Base-by-base conservation (phyloP, 1,140 invertebrate genomes). In the Drosophila serrata region DNA sequence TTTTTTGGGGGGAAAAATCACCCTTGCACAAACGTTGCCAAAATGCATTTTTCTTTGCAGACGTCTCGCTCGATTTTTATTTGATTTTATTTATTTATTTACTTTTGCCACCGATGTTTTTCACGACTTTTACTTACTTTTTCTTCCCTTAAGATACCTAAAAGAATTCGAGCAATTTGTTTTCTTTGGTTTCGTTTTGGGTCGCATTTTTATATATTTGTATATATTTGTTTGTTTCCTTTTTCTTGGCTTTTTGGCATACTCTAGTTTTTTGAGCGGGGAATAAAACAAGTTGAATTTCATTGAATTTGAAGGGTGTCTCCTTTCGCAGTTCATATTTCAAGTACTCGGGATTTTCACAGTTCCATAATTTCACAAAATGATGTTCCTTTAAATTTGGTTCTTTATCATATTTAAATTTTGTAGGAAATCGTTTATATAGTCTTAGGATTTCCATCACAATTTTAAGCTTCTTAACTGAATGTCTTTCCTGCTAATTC, bases 51-150 rank as follows among this genome's bases (percentile, higher is more conserved):
- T 37, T 61, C 19, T 24, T 24, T 22, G 35, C 49, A 40, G 53
- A 58, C 60, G 33, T 22, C 56, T 24, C n/a, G 33, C 43, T 22
- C 64, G 53, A 70, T 40, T 72, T 70, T 70, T 69, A 72, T 72
- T 72, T 58, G 64, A 58, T 72, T 72, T 70, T 72, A 57, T 69
- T 57, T 72, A 59, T 72, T 72, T 72, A 59, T 72, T 70, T 73
- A 72, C 35, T 72, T 22, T 37, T 40, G 69, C 68, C 65, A 40
- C 68, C 68, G 67, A 48, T 48, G 33, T 46, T 68, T 39, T 56
- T 39, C 62, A 51, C 63, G 29, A 31, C 60, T 4, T 15, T 22
- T 15, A 12, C 27, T 12, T 3, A 24, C 8, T 27, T 3, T 27
- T 31, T 8, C 24, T 24, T 13, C 19, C 19, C 19, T 22, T 19